These are phyloP conservation scores for Echinarachnius parma DNA, from an alignment of 53 echinoderm and acorn worm species.

Conservation along the genomic window DNA sequence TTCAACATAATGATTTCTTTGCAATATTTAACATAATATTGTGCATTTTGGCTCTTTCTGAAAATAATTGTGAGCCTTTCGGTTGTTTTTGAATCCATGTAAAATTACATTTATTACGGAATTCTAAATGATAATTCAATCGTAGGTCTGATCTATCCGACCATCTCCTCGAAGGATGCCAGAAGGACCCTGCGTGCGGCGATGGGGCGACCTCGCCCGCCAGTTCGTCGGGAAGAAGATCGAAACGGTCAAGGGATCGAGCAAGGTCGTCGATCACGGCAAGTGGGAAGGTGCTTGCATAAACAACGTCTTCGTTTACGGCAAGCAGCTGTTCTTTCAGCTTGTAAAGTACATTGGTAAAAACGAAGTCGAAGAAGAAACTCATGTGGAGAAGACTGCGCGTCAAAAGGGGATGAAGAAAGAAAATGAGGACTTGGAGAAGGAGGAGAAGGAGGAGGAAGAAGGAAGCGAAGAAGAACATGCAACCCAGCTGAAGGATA, in stretches of 20 bases:
- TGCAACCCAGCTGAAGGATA: not conserved
- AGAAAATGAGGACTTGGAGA: not conserved
- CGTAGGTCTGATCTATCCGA: too few relatives aligned
- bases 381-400: too few relatives aligned
- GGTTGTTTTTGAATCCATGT: too few relatives aligned
- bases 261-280: constrained; percentile 28
- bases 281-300: constrained; percentile 20
- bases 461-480: not conserved
- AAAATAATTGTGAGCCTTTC: too few relatives aligned
- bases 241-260: constrained; percentile 20
- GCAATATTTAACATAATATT: too few relatives aligned
- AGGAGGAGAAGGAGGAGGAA: not conserved
- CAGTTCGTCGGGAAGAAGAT: constrained; percentile 23
- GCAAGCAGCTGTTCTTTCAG: constrained; percentile 46
- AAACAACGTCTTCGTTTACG: constrained; percentile 30
- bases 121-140: too few relatives aligned
- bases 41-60: too few relatives aligned
- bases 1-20: too few relatives aligned
- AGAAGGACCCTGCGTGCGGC: constrained; percentile 43
- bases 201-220: constrained; percentile 37
- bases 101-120: too few relatives aligned
- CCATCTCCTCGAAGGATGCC: too few relatives aligned
- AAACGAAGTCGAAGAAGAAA: not conserved
- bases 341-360: not conserved
- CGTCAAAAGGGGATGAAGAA: not conserved